phyloP scores from a whole-genome alignment of 2,797 vertebrate genomes.

The Trichosurus vulpecula region DNA sequence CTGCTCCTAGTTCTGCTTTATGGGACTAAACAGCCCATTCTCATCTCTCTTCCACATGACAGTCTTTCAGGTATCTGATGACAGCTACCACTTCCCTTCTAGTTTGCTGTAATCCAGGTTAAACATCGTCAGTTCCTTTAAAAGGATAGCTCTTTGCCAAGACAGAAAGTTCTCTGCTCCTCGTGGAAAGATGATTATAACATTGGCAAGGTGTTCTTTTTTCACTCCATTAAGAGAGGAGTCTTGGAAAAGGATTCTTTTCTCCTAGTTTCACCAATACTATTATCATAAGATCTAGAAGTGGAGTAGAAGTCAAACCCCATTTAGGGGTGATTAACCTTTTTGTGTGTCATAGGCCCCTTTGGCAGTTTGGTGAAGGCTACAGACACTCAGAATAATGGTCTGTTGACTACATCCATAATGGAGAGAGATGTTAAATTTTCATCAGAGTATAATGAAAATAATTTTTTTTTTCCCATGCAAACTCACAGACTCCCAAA shows the following conservation, averaged over 20 bases:
- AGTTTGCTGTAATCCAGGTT: neutral
- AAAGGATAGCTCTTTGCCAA: neutral
- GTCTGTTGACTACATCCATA: neutral
- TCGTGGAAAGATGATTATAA: neutral
- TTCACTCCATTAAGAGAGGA: neutral
- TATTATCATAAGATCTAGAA: neutral
- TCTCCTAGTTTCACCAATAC: neutral
- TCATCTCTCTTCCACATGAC: neutral
- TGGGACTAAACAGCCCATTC: neutral
- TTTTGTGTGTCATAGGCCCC: neutral
- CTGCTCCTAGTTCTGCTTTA: neutral
- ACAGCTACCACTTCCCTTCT: neutral
- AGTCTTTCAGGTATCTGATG: neutral
- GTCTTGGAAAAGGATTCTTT: neutral
- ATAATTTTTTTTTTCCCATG: neutral
- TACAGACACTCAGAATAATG: neutral
- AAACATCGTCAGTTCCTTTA: neutral
- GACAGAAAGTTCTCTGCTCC: neutral
- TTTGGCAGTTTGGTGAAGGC: neutral
- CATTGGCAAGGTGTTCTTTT: neutral
- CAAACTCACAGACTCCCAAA: neutral
- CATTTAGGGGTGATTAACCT: neutral
- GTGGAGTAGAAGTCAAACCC: neutral
- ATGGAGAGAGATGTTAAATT: neutral
- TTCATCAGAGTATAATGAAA: neutral